Percentiles rank a stretch among this genome's conserved stretches.
Conservation (phyloP, 2,888 invertebrate genomes). For the Uropetala carovei region DNA sequence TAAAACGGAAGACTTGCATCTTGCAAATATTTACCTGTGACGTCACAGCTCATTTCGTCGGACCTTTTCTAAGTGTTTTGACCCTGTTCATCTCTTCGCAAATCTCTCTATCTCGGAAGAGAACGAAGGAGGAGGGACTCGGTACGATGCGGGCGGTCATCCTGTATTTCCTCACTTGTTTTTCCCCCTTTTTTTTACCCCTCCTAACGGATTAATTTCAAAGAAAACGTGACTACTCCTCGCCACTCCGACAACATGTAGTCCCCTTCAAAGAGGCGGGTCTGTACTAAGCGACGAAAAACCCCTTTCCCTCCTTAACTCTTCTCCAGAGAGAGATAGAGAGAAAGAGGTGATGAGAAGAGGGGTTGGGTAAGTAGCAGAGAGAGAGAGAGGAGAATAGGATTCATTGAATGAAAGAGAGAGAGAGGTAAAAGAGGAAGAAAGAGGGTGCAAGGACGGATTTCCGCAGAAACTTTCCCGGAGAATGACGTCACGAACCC, state of each 20-base stretch:
- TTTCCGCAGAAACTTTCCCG: background rate
- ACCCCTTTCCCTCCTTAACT: background rate
- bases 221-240: background rate
- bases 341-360: background rate
- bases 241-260: background rate
- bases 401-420: background rate
- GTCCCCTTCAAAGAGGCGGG: background rate
- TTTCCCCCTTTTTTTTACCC: background rate
- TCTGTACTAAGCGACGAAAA: background rate
- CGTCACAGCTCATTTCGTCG: no score
- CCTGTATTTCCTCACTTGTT: background rate
- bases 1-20: no score
- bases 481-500: conserved; percentile 5
- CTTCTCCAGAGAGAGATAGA: background rate
- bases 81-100: no score
- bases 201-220: background rate
- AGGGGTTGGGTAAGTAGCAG: background rate
- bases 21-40: no score
- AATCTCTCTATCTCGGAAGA: background rate
- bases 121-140: background rate
- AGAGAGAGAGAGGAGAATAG: background rate
- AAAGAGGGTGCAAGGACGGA: background rate
- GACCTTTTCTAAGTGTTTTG: no score
- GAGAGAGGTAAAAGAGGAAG: background rate
- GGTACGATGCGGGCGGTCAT: background rate